Percentiles rank a stretch among this genome's conserved stretches.
Conservation (phyloP, 2,113 vertebrate species). For the Sapajus apella region DNA sequence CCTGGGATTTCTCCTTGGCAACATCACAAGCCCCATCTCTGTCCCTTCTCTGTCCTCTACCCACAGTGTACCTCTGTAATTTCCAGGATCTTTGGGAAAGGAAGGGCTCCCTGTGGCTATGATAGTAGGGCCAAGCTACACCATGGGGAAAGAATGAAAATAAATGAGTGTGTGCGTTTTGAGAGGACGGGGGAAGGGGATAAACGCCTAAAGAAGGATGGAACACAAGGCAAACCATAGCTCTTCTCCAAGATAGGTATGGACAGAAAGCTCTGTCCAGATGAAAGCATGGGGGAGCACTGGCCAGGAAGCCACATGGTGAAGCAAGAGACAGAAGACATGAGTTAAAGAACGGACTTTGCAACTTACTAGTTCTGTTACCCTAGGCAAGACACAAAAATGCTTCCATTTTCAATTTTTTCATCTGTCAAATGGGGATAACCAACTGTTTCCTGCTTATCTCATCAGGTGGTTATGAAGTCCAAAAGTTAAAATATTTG, state of each 20-base stretch:
- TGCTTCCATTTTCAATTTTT: not conserved
- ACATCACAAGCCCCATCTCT: not conserved
- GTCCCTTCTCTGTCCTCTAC: not conserved
- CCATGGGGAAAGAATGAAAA: not conserved
- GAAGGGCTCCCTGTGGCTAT: not conserved
- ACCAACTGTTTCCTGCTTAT: not conserved
- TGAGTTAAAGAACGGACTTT: not conserved
- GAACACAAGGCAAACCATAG: not conserved
- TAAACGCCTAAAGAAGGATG: not conserved
- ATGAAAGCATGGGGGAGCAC: not conserved
- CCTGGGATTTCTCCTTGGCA: not conserved
- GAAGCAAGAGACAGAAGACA: not conserved
- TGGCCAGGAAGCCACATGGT: not conserved
- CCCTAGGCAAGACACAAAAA: not conserved
- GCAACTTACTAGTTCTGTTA: not conserved
- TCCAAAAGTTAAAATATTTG: not conserved
- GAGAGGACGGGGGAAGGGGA: too few species aligned
- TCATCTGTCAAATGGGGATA: not conserved
- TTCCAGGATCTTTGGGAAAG: not conserved
- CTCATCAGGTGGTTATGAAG: not conserved
- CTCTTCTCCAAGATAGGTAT: not conserved
- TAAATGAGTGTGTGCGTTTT: not conserved
- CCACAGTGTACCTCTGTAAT: not conserved
- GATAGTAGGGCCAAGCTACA: not conserved
- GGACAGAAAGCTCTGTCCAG: not conserved